These are phyloP conservation scores for Stegodyphus mimosarum DNA, from an alignment of 1,140 invertebrate genomes.

Conservation along the genomic window DNA sequence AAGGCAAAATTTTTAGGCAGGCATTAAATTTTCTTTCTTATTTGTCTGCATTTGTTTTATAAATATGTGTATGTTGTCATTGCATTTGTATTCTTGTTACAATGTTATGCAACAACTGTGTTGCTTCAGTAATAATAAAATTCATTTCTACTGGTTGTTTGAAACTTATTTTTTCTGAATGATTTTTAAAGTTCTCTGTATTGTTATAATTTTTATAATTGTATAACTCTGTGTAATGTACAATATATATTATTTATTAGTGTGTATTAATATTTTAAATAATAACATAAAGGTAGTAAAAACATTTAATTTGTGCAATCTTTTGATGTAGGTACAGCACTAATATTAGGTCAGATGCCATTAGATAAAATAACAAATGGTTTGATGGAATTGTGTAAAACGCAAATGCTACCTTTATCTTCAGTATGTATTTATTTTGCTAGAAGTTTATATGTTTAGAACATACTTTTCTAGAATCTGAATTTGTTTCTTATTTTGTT, in stretches of 20 bases:
- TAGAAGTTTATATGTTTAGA: background rate
- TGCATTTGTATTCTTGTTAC: too few relatives aligned
- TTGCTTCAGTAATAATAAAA: too few relatives aligned
- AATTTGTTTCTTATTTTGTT: too few relatives aligned
- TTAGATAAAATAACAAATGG: slow-evolving; percentile 76
- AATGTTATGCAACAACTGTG: too few relatives aligned
- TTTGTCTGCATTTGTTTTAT: too few relatives aligned
- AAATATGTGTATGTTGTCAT: too few relatives aligned
- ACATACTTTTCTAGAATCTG: too few relatives aligned
- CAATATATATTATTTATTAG: background rate
- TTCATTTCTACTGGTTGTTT: too few relatives aligned
- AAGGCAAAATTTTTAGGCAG: too few relatives aligned
- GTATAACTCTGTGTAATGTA: background rate
- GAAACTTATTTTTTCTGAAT: too few relatives aligned
- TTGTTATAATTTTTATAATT: background rate
- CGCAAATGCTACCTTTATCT: slow-evolving; percentile 79
- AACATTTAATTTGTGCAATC: background rate
- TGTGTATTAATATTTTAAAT: background rate
- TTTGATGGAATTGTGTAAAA: slow-evolving; percentile 81
- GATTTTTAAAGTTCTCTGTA: too few relatives aligned
- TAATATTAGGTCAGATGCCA: slow-evolving; percentile 76
- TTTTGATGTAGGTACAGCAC: slow-evolving; percentile 72
- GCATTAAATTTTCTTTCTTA: too few relatives aligned
- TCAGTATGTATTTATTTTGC: slow-evolving; percentile 69
- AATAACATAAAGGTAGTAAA: background rate